Evolutionary conservation across 2,797 vertebrate species (phyloP).

Genomic region (Liparis tanakae): DNA sequence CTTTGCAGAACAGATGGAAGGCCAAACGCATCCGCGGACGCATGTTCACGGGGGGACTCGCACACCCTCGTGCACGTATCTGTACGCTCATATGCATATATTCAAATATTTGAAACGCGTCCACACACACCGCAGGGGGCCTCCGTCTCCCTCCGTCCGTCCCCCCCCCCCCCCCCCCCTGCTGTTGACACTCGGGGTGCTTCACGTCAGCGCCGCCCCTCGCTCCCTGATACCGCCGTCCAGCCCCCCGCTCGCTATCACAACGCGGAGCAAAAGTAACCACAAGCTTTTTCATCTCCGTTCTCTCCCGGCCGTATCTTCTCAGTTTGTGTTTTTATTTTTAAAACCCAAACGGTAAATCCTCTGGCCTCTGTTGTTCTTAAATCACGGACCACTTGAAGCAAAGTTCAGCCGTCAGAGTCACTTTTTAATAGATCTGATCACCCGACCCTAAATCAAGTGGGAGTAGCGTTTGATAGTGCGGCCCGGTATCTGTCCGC

Average conservation of each 20-base stretch:
- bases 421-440: conserved; percentile 70
- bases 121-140: conserved; percentile 26
- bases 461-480: conserved; percentile 60
- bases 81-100: conserved; percentile 49
- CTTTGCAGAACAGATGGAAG: conserved; percentile 78
- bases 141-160: conserved; percentile 22
- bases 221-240: conserved; percentile 52
- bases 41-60: conserved; percentile 40
- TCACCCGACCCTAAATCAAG: conserved; percentile 70
- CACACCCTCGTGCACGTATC: conserved; percentile 45
- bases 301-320: conserved; percentile 22
- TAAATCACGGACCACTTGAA: conserved; percentile 50
- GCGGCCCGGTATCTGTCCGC: conserved; percentile 71
- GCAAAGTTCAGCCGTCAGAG: conserved; percentile 55
- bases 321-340: conserved; percentile 43
- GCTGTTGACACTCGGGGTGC: conserved; percentile 68
- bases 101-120: conserved; percentile 38
- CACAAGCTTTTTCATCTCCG: conserved; percentile 55
- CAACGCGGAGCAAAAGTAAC: conserved; percentile 34
- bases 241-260: conserved; percentile 55
- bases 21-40: conserved; percentile 57
- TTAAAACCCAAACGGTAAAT: conserved; percentile 30
- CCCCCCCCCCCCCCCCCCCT: too few species aligned
- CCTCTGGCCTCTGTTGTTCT: conserved; percentile 33
- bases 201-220: conserved; percentile 68